These are phyloP conservation scores for Sclerurus mexicanus DNA, from an alignment of 2,113 vertebrate genomes.

Conservation along the genomic window DNA sequence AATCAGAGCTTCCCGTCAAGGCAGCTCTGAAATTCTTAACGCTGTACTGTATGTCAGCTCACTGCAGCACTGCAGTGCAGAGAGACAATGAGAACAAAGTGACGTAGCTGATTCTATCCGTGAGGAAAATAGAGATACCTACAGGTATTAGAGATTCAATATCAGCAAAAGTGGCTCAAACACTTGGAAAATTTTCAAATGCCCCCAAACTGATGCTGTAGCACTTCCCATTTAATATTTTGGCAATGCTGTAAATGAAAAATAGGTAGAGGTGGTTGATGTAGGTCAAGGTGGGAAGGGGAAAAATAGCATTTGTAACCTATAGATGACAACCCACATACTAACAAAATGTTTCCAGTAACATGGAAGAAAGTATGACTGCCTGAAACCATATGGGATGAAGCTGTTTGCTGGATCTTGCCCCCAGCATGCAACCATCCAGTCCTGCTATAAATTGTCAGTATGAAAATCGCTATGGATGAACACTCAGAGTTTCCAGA, in stretches of 20 bases:
- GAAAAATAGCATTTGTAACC: neutral
- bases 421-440: neutral
- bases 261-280: neutral
- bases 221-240: neutral
- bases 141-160: neutral
- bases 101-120: neutral
- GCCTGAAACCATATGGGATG: neutral
- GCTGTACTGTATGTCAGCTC: neutral
- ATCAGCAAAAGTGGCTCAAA: neutral
- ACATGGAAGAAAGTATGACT: neutral
- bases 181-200: neutral
- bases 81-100: neutral
- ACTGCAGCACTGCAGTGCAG: neutral
- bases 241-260: neutral
- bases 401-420: neutral
- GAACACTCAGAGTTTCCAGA: neutral
- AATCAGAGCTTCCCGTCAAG: neutral
- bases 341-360: neutral
- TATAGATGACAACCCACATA: neutral
- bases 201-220: neutral
- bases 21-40: constrained; percentile 12
- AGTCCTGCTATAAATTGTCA: neutral
- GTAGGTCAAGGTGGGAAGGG: neutral
- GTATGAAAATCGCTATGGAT: neutral
- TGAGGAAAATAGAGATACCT: neutral